phyloP scores from a whole-genome alignment of 2,113 vertebrate genomes.

The Myotis yumanensis region DNA sequence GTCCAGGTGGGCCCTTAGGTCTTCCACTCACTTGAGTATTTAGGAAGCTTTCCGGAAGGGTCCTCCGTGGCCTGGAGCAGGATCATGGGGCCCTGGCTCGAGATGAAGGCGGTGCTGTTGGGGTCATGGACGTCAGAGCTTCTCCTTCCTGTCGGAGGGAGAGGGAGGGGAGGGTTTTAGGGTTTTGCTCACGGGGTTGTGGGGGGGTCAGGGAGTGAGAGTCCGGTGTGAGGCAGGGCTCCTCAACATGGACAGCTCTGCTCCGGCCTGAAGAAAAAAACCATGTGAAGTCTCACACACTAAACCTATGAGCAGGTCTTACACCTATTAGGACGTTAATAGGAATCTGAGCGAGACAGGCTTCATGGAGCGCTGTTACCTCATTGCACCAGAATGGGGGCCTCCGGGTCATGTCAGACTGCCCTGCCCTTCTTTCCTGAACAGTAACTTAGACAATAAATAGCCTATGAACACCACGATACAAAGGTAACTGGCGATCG shows the following conservation, averaged over 20 bases:
- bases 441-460: no score
- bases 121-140: conserved; percentile 9
- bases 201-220: not conserved
- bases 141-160: conserved; percentile 62
- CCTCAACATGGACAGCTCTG: fast-evolving
- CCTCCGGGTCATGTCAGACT: not conserved
- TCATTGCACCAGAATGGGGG: not conserved
- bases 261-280: no score
- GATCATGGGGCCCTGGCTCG: conserved; percentile 76
- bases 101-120: conserved; percentile 35
- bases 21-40: conserved; percentile 8
- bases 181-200: not conserved
- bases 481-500: not conserved
- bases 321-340: not conserved
- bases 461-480: not conserved
- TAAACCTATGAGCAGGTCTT: no score
- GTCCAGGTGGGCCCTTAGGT: not conserved
- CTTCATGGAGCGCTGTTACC: not conserved
- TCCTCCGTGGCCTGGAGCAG: conserved; percentile 67
- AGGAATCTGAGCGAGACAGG: not conserved
- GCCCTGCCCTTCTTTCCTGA: not conserved
- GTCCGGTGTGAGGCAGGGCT: not conserved
- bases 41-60: not conserved
- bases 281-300: no score
- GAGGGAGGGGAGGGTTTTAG: not conserved